These are phyloP conservation scores for Orbicella faveolata DNA, from an alignment of 64 coral and sea anemone genomes.

Conservation along the genomic window DNA sequence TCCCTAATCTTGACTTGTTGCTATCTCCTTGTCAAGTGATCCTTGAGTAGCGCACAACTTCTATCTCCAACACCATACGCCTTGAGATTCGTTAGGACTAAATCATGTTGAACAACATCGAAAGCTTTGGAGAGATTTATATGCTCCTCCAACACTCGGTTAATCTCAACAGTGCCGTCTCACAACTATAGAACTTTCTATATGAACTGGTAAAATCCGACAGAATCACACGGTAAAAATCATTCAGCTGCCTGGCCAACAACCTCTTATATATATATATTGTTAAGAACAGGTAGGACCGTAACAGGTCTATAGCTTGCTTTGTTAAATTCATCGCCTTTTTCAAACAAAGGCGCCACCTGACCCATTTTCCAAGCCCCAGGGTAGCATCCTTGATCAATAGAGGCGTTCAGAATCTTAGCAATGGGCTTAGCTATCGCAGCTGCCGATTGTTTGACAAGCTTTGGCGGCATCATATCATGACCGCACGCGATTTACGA, in stretches of 20 bases:
- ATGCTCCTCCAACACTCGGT: too few relatives aligned
- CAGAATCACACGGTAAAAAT: not conserved
- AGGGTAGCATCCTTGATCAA: not conserved
- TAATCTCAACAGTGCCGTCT: not conserved
- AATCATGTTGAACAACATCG: too few relatives aligned
- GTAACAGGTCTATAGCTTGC: too few relatives aligned
- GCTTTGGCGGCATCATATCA: not conserved
- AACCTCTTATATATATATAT: not conserved
- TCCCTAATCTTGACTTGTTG: too few relatives aligned
- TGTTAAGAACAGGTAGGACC: too few relatives aligned
- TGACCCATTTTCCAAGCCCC: slow-evolving; percentile 3
- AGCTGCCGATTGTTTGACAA: slow-evolving; percentile 16
- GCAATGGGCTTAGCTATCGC: not conserved
- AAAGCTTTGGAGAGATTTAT: too few relatives aligned
- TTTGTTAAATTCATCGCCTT: too few relatives aligned
- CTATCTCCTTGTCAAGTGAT: too few relatives aligned
- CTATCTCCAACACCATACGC: too few relatives aligned
- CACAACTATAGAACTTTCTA: not conserved
- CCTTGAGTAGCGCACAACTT: too few relatives aligned
- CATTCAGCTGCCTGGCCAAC: not conserved
- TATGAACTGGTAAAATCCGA: not conserved
- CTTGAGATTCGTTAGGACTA: too few relatives aligned
- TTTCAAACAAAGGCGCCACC: not conserved
- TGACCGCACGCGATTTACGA: slow-evolving; percentile 9
- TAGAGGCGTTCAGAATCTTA: not conserved